These are phyloP conservation scores for Anoplolepis gracilipes DNA, from an alignment of 1,140 invertebrate species.

Conservation along the genomic window DNA sequence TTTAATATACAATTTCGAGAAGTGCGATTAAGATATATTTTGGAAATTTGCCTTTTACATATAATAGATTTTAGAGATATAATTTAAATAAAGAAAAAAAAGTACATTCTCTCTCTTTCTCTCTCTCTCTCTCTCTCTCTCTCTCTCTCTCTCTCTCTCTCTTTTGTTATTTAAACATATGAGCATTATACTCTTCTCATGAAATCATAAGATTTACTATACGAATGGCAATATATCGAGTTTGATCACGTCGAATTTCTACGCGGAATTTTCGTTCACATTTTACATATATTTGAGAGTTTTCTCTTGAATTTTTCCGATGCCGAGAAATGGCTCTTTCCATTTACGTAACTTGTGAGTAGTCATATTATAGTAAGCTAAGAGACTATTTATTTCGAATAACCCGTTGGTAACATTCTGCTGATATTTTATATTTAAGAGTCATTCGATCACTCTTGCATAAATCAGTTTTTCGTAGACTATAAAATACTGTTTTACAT, in stretches of 20 bases:
- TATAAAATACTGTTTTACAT: constrained; percentile 5
- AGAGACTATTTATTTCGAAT: constrained; percentile 48
- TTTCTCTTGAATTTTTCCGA: background rate
- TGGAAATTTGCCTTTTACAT: background rate
- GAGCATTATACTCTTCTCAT: background rate
- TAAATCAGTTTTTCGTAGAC: constrained; percentile 27
- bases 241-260: background rate
- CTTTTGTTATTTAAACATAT: background rate
- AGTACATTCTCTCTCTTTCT: too few relatives aligned
- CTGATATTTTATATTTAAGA: constrained; percentile 35
- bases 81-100: too few relatives aligned
- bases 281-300: constrained; percentile 33
- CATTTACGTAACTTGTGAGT: background rate
- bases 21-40: background rate
- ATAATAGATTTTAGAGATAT: background rate
- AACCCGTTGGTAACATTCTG: background rate
- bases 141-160: too few relatives aligned
- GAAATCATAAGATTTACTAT: background rate
- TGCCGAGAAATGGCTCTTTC: background rate
- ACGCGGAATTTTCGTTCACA: background rate
- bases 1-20: background rate
- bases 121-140: too few relatives aligned
- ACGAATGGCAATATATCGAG: background rate
- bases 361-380: constrained; percentile 29
- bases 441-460: constrained; percentile 2